A percentile compares a stretch with the other conserved stretches of the same genome.
These are phyloP conservation scores for Cinclus cinclus DNA, from an alignment of 2,113 vertebrate genomes.

Conservation along the genomic window DNA sequence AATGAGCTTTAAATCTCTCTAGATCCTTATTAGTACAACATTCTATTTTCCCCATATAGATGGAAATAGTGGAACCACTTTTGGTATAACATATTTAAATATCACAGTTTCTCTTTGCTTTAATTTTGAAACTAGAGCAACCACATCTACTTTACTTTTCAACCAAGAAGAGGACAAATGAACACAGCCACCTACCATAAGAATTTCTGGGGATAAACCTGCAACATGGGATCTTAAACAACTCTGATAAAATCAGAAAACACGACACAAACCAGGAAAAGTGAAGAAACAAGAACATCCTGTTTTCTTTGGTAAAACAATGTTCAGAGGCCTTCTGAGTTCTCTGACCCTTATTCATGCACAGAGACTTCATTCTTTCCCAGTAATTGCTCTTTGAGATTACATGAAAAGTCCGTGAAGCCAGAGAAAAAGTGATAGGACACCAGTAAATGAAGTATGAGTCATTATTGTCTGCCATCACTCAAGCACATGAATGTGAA, in stretches of 20 bases:
- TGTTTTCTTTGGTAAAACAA: not conserved
- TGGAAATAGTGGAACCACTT: not conserved
- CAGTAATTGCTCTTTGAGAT: constrained; percentile 38
- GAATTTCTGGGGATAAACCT: not conserved
- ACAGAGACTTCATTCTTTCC: not conserved
- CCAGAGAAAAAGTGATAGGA: constrained; percentile 11
- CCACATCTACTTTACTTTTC: not conserved
- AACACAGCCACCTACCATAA: not conserved
- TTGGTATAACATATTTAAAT: not conserved
- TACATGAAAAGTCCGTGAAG: not conserved
- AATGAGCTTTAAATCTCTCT: not conserved
- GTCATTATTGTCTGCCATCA: constrained; percentile 57
- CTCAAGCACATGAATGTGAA: constrained; percentile 26
- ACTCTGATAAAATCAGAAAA: not conserved
- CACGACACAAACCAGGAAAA: not conserved
- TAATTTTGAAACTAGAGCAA: not conserved
- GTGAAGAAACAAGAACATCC: not conserved
- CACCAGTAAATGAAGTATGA: constrained; percentile 51
- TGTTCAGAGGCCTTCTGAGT: not conserved
- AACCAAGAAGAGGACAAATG: not conserved
- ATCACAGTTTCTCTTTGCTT: not conserved
- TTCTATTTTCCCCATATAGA: not conserved
- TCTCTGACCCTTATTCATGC: not conserved
- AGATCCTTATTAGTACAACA: not conserved
- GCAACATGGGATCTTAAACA: not conserved